phyloP scores from a whole-genome alignment of 2,113 vertebrate genomes.

The Girardinichthys multiradiatus region DNA sequence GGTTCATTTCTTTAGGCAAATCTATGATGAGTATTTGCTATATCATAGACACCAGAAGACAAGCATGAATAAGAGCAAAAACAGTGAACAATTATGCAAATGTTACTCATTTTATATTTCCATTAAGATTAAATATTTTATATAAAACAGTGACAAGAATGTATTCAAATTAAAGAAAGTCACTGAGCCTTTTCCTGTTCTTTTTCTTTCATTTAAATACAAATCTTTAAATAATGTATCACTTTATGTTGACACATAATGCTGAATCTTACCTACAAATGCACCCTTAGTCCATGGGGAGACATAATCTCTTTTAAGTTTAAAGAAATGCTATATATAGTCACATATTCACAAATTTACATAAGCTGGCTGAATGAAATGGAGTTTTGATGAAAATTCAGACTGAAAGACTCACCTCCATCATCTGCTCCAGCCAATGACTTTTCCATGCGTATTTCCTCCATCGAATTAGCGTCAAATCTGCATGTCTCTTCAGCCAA shows the following conservation, averaged over 20 bases:
- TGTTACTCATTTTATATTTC: not conserved
- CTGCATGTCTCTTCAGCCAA: no score
- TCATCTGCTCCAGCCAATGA: no score
- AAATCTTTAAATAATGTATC: not conserved
- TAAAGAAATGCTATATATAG: not conserved
- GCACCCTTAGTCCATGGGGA: no score
- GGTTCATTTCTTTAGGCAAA: conserved; percentile 16
- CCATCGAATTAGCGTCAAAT: no score
- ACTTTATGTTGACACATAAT: no score
- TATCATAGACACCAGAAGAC: not conserved
- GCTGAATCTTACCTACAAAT: no score
- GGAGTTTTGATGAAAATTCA: no score
- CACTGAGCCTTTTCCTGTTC: not conserved
- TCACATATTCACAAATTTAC: not conserved
- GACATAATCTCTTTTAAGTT: not conserved
- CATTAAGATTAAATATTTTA: not conserved
- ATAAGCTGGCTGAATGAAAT: no score
- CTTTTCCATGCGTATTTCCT: no score
- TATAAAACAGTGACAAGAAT: not conserved
- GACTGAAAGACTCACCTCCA: no score
- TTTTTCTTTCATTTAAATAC: not conserved
- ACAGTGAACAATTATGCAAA: not conserved
- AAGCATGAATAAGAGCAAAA: not conserved
- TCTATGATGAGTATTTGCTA: not conserved
- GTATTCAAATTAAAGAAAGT: not conserved